Evolutionary conservation across 1,140 invertebrate species (phyloP).

Genomic region (Antheraea pernyi): DNA sequence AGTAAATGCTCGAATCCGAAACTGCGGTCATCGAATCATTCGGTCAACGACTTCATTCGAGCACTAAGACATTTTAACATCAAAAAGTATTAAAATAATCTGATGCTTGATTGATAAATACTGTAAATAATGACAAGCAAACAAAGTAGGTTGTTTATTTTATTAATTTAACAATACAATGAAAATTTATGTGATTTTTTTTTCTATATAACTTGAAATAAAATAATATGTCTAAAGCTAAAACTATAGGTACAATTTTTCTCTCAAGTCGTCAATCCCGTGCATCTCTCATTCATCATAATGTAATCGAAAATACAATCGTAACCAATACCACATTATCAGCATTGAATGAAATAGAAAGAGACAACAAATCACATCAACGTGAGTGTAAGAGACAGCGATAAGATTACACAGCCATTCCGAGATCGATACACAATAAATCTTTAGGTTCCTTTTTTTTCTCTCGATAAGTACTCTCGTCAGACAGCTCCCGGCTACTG

Average conservation of each 20-base stretch:
- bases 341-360: constrained; percentile 41
- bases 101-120: too few species aligned
- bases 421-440: constrained; percentile 68
- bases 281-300: constrained; percentile 49
- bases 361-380: constrained; percentile 37
- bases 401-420: constrained; percentile 43
- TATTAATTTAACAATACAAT: too few species aligned
- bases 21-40: too few species aligned
- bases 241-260: constrained; percentile 3
- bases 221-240: neutral
- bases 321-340: constrained; percentile 33
- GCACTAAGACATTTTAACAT: too few species aligned
- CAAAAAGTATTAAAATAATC: too few species aligned
- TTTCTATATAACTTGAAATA: neutral
- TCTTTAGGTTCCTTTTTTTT: constrained; percentile 51
- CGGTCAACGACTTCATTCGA: too few species aligned
- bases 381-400: constrained; percentile 28
- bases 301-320: constrained; percentile 53
- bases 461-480: constrained; percentile 50
- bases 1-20: too few species aligned
- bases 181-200: too few species aligned
- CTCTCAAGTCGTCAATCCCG: constrained; percentile 2
- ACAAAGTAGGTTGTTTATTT: too few species aligned
- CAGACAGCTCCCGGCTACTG: constrained; percentile 66
- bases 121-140: too few species aligned